Conservation (phyloP, 1,140 invertebrate genomes). For the Tetragnatha versicolor region DNA sequence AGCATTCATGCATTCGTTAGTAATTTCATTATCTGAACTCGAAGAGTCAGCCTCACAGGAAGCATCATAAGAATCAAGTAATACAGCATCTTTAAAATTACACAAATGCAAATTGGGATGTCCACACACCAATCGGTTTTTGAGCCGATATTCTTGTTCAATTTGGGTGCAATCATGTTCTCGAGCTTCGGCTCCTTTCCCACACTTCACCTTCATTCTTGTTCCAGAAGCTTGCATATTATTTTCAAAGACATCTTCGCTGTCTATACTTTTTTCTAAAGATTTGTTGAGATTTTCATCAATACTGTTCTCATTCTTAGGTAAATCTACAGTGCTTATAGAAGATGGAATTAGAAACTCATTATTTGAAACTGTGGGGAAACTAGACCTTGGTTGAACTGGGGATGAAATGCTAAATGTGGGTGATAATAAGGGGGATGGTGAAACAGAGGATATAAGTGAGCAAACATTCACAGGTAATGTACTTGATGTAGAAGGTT, state of each 20-base stretch:
- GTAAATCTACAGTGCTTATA: background rate
- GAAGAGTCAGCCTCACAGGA: constrained; percentile 56
- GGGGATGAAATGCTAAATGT: constrained; percentile 19
- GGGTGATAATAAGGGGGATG: constrained; percentile 35
- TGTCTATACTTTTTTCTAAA: constrained; percentile 44
- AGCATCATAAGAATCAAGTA: constrained; percentile 53
- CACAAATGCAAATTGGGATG: constrained; percentile 3
- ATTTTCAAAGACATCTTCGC: constrained; percentile 10
- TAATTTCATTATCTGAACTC: constrained; percentile 48
- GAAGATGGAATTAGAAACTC: constrained; percentile 21
- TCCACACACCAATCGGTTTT: constrained; percentile 15
- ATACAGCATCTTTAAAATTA: constrained; percentile 20
- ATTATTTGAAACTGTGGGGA: constrained; percentile 19
- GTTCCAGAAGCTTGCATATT: constrained; percentile 14
- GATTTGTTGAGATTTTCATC: constrained; percentile 21
- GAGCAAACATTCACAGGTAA: constrained; percentile 4
- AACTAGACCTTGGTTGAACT: constrained; percentile 8
- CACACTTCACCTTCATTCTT: constrained; percentile 28
- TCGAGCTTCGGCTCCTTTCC: background rate
- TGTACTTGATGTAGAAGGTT: background rate
- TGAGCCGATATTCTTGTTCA: constrained; percentile 7
- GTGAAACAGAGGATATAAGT: constrained; percentile 18
- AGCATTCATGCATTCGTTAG: constrained; percentile 68
- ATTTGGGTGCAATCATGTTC: constrained; percentile 27
- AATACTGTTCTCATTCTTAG: constrained; percentile 45